A percentile compares a stretch with the other conserved stretches of the same genome.
Evolutionary conservation across 2,888 invertebrate genomes (phyloP).

Genomic region (Andrena camellia): DNA sequence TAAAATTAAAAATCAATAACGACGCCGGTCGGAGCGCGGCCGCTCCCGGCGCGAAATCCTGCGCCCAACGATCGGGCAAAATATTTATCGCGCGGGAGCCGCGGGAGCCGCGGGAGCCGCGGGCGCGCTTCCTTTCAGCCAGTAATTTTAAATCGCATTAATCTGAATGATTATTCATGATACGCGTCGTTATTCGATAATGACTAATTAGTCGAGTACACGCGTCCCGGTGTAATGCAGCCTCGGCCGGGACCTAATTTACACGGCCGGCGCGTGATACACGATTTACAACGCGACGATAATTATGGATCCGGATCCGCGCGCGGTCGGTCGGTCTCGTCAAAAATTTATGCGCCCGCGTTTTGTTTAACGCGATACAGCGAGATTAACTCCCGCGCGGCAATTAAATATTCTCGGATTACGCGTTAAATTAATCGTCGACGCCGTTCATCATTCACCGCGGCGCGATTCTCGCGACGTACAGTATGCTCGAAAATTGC

Average conservation of each 20-base stretch:
- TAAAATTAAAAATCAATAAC: slow-evolving; percentile 65
- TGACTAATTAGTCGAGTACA: slow-evolving; percentile 60
- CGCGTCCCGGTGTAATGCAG: slow-evolving; percentile 18
- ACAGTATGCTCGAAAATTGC: too few relatives aligned
- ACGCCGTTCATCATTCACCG: neutral
- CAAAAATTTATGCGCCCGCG: slow-evolving; percentile 42
- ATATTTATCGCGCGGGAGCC: slow-evolving; percentile 52
- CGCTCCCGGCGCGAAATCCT: neutral
- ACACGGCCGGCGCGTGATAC: slow-evolving; percentile 27
- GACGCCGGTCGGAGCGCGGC: neutral
- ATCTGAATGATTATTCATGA: slow-evolving; percentile 60
- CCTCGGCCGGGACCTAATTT: slow-evolving; percentile 40
- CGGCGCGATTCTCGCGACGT: neutral
- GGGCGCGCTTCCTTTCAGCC: slow-evolving; percentile 33
- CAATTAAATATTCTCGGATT: slow-evolving; percentile 42
- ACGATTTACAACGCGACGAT: slow-evolving; percentile 53
- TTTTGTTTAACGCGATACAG: slow-evolving; percentile 20
- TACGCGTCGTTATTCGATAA: slow-evolving; percentile 48
- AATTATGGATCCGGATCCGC: slow-evolving; percentile 36
- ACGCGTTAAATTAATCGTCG: slow-evolving; percentile 5
- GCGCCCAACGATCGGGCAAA: slow-evolving; percentile 14
- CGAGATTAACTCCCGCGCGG: slow-evolving; percentile 31
- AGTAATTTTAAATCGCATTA: slow-evolving; percentile 34
- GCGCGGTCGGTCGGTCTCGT: neutral
- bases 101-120: slow-evolving; percentile 14